Percentiles rank a stretch among this genome's conserved stretches.
phyloP scores from a whole-genome alignment of 92 coral and sea anemone genomes.

The Palythoa heliodiscus region DNA sequence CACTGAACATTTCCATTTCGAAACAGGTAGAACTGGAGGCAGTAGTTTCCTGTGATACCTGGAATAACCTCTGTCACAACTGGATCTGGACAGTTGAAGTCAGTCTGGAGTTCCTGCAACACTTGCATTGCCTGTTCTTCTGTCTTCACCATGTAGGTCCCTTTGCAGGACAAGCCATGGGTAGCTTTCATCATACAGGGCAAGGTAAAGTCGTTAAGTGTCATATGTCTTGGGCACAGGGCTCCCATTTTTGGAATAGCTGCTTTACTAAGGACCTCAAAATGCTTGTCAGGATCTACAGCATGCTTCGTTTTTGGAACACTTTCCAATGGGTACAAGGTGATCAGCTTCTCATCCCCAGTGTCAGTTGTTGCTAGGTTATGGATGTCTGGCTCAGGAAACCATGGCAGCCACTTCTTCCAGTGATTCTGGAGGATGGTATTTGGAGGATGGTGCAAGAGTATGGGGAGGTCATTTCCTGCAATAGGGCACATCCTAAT shows the following conservation, averaged over 20 bases:
- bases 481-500: constrained; percentile 70
- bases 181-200: constrained; percentile 77
- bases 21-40: constrained; percentile 72
- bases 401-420: constrained; percentile 75
- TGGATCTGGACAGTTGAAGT: constrained; percentile 11
- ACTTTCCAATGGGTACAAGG: constrained; percentile 66
- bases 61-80: constrained; percentile 51
- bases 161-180: constrained; percentile 59
- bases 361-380: constrained; percentile 62
- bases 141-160: constrained; percentile 70
- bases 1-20: constrained; percentile 64
- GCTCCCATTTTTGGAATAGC: constrained; percentile 79
- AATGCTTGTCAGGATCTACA: constrained; percentile 65
- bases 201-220: constrained; percentile 48
- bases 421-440: constrained; percentile 61
- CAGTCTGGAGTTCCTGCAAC: constrained; percentile 53
- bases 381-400: constrained; percentile 62
- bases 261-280: constrained; percentile 65
- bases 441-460: constrained; percentile 69
- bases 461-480: constrained; percentile 74
- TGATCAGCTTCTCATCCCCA: constrained; percentile 65
- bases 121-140: constrained; percentile 61
- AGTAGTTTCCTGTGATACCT: constrained; percentile 62
- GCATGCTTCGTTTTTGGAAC: constrained; percentile 67
- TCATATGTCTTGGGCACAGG: constrained; percentile 64